Evolutionary conservation across 1,140 invertebrate species (phyloP).

Genomic region (Danaus plexippus): DNA sequence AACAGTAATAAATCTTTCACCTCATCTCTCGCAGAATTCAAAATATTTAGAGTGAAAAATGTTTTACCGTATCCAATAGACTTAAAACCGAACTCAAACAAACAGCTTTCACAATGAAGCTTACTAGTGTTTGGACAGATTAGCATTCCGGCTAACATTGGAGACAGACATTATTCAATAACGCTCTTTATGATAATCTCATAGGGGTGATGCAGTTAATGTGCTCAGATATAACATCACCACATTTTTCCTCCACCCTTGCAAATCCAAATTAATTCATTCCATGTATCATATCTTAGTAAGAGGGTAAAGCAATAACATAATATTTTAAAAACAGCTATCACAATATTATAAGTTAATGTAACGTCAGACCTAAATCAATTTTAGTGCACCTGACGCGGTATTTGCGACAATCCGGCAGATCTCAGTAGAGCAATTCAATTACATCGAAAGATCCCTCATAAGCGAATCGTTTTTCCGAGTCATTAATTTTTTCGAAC

Average conservation of each 20-base stretch:
- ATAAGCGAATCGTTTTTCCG: constrained; percentile 72
- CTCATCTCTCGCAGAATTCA: too few species aligned
- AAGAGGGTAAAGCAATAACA: too few species aligned
- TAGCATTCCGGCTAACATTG: constrained; percentile 46
- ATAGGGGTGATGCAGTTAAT: constrained; percentile 50
- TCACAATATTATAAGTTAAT: not conserved
- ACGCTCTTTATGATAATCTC: constrained; percentile 61
- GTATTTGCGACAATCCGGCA: constrained; percentile 51
- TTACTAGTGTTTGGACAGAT: constrained; percentile 30
- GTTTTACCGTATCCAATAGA: too few species aligned
- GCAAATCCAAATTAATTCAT: constrained; percentile 31
- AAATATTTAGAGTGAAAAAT: too few species aligned
- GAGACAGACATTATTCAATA: constrained; percentile 65
- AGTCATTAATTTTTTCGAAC: constrained; percentile 71
- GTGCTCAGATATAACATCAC: constrained; percentile 37
- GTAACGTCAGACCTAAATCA: not conserved
- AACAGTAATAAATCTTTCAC: too few species aligned
- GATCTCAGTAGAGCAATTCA: constrained; percentile 68
- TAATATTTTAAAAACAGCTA: constrained; percentile 2
- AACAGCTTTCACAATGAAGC: constrained; percentile 29
- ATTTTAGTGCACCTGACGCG: constrained; percentile 39
- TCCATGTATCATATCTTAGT: constrained; percentile 10
- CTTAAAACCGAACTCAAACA: too few species aligned
- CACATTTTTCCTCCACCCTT: constrained; percentile 30
- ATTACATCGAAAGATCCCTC: constrained; percentile 71